Conservation (phyloP, 2,888 invertebrate species). For the Pachymerium ferrugineum region DNA sequence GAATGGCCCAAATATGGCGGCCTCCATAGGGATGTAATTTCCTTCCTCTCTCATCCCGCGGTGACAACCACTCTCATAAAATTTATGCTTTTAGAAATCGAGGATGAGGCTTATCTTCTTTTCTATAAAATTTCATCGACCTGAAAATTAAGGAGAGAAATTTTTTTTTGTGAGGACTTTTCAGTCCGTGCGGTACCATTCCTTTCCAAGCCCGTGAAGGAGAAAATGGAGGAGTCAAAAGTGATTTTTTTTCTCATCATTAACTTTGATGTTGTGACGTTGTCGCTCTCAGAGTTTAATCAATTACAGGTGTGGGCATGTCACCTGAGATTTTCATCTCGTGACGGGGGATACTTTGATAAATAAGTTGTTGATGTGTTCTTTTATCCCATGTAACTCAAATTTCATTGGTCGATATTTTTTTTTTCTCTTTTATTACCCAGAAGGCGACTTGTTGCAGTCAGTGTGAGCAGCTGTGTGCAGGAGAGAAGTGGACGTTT, state of each 20-base stretch:
- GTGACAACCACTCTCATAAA: not conserved
- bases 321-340: not conserved
- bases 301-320: not conserved
- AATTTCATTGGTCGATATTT: not conserved
- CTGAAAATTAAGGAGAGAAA: not conserved
- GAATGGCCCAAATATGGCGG: not conserved
- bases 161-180: not conserved
- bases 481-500: not conserved
- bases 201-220: too few relatives aligned
- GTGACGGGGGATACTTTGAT: not conserved
- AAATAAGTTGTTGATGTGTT: not conserved
- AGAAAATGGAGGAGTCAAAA: not conserved
- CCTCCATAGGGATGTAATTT: not conserved
- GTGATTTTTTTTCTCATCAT: not conserved
- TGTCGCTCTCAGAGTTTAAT: not conserved
- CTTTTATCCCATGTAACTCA: not conserved
- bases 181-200: too few relatives aligned
- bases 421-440: not conserved
- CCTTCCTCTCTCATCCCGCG: not conserved
- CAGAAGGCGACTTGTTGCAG: not conserved
- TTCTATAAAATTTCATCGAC: not conserved
- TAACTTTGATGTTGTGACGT: not conserved
- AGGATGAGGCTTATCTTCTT: not conserved
- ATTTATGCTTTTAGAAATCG: not conserved
- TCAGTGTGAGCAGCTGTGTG: not conserved